Conservation (phyloP, 2,797 vertebrate genomes). For the Sebastiscus albofasciatus region DNA sequence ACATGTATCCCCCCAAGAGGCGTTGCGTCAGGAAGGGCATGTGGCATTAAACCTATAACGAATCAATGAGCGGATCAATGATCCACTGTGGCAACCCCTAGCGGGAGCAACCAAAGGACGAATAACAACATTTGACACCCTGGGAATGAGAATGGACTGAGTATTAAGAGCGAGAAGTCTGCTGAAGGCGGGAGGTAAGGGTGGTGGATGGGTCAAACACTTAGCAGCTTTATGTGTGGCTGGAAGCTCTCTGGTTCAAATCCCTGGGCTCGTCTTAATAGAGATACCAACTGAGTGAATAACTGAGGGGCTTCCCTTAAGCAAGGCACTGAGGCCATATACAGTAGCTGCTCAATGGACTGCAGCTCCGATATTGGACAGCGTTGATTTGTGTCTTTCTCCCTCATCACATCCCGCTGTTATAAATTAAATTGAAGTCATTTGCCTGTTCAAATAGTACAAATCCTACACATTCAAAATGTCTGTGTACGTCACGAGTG, state of each 20-base stretch:
- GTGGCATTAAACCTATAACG: too few relatives aligned
- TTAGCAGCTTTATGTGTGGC: neutral
- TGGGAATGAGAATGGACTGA: too few relatives aligned
- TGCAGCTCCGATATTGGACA: neutral
- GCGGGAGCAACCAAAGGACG: too few relatives aligned
- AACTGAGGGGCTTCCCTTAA: neutral
- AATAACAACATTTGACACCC: too few relatives aligned
- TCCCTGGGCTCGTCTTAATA: neutral
- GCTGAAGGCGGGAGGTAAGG: too few relatives aligned
- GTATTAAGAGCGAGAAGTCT: too few relatives aligned
- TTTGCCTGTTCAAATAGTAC: neutral
- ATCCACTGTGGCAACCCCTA: too few relatives aligned
- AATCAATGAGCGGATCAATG: too few relatives aligned
- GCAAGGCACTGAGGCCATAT: neutral
- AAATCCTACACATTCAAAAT: neutral
- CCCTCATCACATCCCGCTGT: neutral
- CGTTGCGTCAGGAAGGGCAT: too few relatives aligned
- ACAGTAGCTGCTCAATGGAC: neutral
- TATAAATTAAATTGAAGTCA: neutral
- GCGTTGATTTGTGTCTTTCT: neutral
- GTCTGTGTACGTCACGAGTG: neutral
- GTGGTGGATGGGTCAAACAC: neutral
- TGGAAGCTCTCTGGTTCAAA: neutral
- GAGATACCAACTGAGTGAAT: neutral
- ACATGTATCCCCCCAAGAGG: too few relatives aligned